These are phyloP conservation scores for Hoplodrina ambigua DNA, from an alignment of 2,888 invertebrate species.

Conservation along the genomic window DNA sequence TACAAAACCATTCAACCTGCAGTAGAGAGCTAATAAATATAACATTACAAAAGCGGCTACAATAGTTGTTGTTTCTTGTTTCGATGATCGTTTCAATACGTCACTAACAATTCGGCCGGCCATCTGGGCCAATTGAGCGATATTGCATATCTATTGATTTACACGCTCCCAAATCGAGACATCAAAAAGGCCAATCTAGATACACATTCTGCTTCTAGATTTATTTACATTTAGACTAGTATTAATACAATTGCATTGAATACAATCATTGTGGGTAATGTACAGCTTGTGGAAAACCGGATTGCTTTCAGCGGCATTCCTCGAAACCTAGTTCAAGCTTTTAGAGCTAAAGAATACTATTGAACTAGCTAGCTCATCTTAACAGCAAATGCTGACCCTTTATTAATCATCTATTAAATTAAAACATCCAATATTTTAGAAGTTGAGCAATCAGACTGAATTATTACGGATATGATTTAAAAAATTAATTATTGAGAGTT, in stretches of 20 bases:
- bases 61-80: conserved; percentile 43
- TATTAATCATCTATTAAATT: background rate
- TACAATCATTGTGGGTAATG: conserved; percentile 28
- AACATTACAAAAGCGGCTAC: conserved; percentile 21
- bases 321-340: background rate
- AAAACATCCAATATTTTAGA: background rate
- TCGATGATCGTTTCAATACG: conserved; percentile 42
- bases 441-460: background rate
- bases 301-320: background rate
- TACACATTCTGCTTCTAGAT: conserved; percentile 38
- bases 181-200: conserved; percentile 48
- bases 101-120: conserved; percentile 54
- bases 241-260: conserved; percentile 21
- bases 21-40: conserved; percentile 2
- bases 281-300: background rate
- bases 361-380: background rate
- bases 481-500: conserved; percentile 7
- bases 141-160: conserved; percentile 65
- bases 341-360: background rate
- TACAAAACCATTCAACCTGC: background rate
- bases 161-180: conserved; percentile 47
- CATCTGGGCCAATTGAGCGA: conserved; percentile 64
- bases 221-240: conserved; percentile 28
- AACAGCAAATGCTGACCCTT: background rate
- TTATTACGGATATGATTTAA: too few species aligned